Evolutionary conservation across 1,140 invertebrate genomes (phyloP).

Genomic region (Orchestia grillus): DNA sequence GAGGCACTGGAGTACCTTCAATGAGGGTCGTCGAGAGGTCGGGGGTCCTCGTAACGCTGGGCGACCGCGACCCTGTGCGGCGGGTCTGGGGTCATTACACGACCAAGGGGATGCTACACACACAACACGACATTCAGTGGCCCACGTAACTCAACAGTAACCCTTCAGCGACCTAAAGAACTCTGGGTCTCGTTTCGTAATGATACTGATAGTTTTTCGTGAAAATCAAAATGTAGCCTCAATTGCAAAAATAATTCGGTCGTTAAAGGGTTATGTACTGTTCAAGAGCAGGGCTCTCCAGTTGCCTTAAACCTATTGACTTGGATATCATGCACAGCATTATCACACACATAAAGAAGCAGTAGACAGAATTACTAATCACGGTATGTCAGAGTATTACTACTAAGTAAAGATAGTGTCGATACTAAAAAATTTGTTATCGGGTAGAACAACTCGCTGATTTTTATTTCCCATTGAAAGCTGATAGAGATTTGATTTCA

Average conservation of each 20-base stretch:
- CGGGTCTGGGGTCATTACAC: too few species aligned
- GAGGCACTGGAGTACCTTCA: background rate
- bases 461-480: background rate
- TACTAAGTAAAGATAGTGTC: background rate
- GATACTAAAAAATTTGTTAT: background rate
- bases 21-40: slow-evolving; percentile 16
- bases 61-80: background rate
- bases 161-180: too few species aligned
- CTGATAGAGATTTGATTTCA: background rate
- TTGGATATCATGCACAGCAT: background rate
- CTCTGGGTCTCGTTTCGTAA: too few species aligned
- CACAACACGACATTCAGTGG: too few species aligned
- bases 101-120: too few species aligned
- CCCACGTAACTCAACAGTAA: too few species aligned
- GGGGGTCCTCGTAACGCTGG: background rate
- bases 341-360: background rate
- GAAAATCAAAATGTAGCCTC: too few species aligned
- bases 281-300: background rate
- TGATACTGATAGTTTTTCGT: too few species aligned
- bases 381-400: background rate
- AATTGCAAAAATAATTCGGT: too few species aligned
- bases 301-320: background rate
- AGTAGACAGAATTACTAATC: background rate
- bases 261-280: background rate
- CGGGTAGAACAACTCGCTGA: background rate